Conservation (phyloP, 2,888 invertebrate species). For the Ormia ochracea region DNA sequence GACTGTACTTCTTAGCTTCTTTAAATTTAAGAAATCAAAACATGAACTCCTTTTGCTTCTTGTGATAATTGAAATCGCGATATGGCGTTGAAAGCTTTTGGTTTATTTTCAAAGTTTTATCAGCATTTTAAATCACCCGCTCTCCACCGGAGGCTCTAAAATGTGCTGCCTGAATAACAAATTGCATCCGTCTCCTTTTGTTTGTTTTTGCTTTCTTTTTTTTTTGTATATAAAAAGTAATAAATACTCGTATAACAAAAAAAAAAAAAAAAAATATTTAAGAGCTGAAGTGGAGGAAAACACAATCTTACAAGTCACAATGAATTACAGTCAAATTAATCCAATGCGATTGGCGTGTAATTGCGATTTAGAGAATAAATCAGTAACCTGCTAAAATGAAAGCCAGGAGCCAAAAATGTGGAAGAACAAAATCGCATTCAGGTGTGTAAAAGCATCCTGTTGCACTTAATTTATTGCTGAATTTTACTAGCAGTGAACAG, state of each 20-base stretch:
- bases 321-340: slow-evolving; percentile 61
- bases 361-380: slow-evolving; percentile 40
- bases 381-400: slow-evolving; percentile 10
- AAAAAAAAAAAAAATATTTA: neutral
- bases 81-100: no score
- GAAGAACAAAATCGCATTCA: slow-evolving; percentile 48
- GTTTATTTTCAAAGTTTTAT: no score
- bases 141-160: no score
- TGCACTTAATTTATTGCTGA: slow-evolving; percentile 60
- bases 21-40: no score
- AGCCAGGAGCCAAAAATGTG: neutral
- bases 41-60: no score
- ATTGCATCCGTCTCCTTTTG: no score
- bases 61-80: no score
- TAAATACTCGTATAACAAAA: neutral
- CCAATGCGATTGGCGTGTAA: slow-evolving; percentile 54
- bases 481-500: neutral
- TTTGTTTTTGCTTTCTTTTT: no score
- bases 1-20: no score
- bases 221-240: neutral
- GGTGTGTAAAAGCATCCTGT: slow-evolving; percentile 60
- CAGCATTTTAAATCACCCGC: no score
- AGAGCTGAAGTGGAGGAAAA: neutral
- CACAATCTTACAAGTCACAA: slow-evolving; percentile 33
- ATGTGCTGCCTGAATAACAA: no score